Evolutionary conservation across 2,797 vertebrate species (phyloP).

Genomic region (Acipenser ruthenus): DNA sequence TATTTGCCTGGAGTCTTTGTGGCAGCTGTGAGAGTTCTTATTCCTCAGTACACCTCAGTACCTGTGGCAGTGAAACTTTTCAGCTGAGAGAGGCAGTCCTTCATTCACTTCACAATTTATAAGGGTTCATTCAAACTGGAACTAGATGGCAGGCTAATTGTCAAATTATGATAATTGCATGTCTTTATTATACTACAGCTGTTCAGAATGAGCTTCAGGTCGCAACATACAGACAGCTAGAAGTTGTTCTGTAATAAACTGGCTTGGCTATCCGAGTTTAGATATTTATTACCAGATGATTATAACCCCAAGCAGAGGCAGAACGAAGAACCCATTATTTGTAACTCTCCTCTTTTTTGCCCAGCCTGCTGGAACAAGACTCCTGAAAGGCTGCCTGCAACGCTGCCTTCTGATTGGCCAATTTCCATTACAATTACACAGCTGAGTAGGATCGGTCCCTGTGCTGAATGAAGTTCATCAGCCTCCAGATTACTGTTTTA

Average conservation of each 20-base stretch:
- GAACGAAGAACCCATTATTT: slow-evolving; percentile 55
- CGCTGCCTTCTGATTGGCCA: slow-evolving; percentile 65
- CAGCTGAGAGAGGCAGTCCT: slow-evolving; percentile 56
- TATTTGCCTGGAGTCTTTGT: neutral
- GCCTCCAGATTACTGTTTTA: slow-evolving; percentile 52
- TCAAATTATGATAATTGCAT: slow-evolving; percentile 89
- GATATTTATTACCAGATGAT: slow-evolving; percentile 61
- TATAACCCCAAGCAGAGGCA: slow-evolving; percentile 51
- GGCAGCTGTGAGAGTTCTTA: neutral
- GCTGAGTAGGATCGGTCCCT: slow-evolving; percentile 62
- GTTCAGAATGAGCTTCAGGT: slow-evolving; percentile 73
- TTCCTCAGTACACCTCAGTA: slow-evolving; percentile 33
- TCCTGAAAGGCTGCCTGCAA: slow-evolving; percentile 63
- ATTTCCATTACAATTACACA: slow-evolving; percentile 88
- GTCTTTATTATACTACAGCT: slow-evolving; percentile 78
- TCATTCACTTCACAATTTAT: slow-evolving; percentile 67
- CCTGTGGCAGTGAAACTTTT: slow-evolving; percentile 53
- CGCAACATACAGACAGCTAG: slow-evolving; percentile 42
- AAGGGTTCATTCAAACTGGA: slow-evolving; percentile 78
- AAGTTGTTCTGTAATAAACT: slow-evolving; percentile 50
- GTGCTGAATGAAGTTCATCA: slow-evolving; percentile 61
- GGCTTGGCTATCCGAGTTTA: slow-evolving; percentile 38
- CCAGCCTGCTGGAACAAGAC: slow-evolving; percentile 53
- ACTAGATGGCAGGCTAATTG: slow-evolving; percentile 83
- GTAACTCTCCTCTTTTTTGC: slow-evolving; percentile 45